Conservation (phyloP, 2,888 invertebrate genomes). For the Athalia rosae region DNA sequence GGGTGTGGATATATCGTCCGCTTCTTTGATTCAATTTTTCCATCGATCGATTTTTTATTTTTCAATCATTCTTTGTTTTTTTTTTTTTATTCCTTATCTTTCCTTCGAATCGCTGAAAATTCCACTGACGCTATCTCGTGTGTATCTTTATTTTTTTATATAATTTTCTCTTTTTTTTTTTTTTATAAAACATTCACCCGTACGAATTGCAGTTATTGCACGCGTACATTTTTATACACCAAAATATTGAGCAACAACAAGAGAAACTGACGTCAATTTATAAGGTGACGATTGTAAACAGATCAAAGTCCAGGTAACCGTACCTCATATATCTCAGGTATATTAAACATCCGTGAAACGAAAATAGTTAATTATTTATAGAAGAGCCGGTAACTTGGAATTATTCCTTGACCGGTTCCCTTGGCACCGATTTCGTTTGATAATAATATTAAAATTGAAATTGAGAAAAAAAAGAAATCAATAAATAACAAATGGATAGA, state of each 20-base stretch:
- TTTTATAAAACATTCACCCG: background rate
- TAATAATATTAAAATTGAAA: conserved; percentile 13
- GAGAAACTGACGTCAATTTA: conserved; percentile 40
- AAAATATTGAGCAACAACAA: conserved; percentile 33
- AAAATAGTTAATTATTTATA: conserved; percentile 35
- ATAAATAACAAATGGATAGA: background rate
- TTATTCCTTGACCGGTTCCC: conserved; percentile 12
- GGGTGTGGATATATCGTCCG: no score
- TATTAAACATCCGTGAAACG: background rate
- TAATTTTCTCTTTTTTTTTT: conserved; percentile 15
- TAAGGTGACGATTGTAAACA: conserved; percentile 44
- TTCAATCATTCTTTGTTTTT: no score
- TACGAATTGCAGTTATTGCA: background rate
- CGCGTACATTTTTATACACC: background rate
- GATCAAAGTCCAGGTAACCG: conserved; percentile 45
- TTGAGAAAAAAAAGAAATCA: no score
- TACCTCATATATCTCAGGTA: background rate
- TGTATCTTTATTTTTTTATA: no score
- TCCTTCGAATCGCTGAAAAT: no score
- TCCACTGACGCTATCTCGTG: no score
- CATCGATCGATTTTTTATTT: no score
- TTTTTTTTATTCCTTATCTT: no score
- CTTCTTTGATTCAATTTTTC: no score
- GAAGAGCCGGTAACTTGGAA: conserved; percentile 10
- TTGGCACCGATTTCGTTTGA: conserved; percentile 32